Base-by-base conservation (phyloP, 2,888 invertebrate species). In the Deladenus siricidicola region DNA sequence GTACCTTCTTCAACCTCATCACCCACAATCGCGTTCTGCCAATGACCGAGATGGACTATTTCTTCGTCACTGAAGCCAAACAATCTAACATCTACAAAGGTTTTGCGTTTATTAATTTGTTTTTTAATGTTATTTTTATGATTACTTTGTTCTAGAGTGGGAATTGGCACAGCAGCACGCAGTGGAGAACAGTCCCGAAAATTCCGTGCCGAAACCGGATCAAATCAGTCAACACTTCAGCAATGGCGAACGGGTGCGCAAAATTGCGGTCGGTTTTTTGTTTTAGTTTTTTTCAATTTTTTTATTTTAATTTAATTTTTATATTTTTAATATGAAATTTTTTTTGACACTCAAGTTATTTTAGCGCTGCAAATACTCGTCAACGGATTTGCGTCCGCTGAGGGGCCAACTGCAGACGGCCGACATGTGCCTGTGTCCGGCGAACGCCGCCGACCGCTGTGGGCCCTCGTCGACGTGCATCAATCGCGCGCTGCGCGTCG, bases 41-140 rank as follows among this genome's bases (percentile, higher is more conserved):
- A 30, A 62, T 62, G 62, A 49, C 47, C 50, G 60, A 62, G 21
- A 39, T 28, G 14, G 62, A 62, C 30, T 62, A 56, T 39, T 62
- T 62, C 19, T 62, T 56, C 30, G 56, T 62, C 26, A 48, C 19
- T 28, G 63, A 62, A 28, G 62, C 62, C 4, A 29, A 42, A 1
- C 47, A 58, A 47, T 55, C 48, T 1, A 39, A 63, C 17, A 50
- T 47, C 34, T 60, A 49, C 48, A 56, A 30, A 29, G 62, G 62
- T 60, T n/a, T n/a, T n/a, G n/a, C n/a, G n/a, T n/a, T n/a, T n/a
- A n/a, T n/a, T n/a, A n/a, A n/a, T n/a, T n/a, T n/a, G n/a, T n/a
- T n/a, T n/a, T n/a, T n/a, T n/a, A n/a, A n/a, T n/a, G n/a, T n/a
- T n/a, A n/a, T n/a, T n/a, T n/a, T n/a, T n/a, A n/a, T n/a, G n/a